Percentiles rank a stretch among this genome's conserved stretches.
Conservation (phyloP, 2,888 invertebrate genomes). For the Amphimallon solstitiale region DNA sequence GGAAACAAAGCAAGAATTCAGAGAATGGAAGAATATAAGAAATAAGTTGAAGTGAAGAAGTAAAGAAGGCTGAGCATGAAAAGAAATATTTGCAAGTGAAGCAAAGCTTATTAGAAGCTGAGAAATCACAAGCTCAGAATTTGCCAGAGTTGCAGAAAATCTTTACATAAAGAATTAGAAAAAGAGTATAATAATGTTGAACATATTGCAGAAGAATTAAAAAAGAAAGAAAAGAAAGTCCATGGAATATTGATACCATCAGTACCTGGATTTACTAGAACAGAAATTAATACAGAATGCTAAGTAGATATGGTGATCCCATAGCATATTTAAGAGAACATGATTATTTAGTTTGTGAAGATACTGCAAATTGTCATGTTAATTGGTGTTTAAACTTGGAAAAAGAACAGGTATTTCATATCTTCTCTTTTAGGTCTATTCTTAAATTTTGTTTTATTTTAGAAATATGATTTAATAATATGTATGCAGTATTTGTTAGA, state of each 20-base stretch:
- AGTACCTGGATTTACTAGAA: constrained; percentile 96
- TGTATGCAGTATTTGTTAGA: constrained; percentile 99
- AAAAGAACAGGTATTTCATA: constrained; percentile 84
- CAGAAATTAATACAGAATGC: constrained; percentile 93
- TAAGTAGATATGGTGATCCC: constrained; percentile 93
- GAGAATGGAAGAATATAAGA: constrained; percentile 82
- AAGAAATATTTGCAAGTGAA: constrained; percentile 73
- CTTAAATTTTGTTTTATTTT: constrained; percentile 54
- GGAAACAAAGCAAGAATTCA: constrained; percentile 99
- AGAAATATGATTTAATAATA: constrained; percentile 94
- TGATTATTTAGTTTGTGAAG: constrained; percentile 89
- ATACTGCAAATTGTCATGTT: constrained; percentile 97
- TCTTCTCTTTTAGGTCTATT: constrained; percentile 5
- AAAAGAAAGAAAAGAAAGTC: constrained; percentile 82
- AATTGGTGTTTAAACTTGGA: constrained; percentile 98
- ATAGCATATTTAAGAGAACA: constrained; percentile 83
- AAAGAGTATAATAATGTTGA: constrained; percentile 74
- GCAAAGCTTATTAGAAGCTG: constrained; percentile 70
- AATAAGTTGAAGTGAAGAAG: constrained; percentile 74
- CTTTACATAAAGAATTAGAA: constrained; percentile 71
- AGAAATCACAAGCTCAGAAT: constrained; percentile 60
- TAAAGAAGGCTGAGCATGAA: constrained; percentile 70
- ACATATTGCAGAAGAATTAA: constrained; percentile 78
- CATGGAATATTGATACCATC: constrained; percentile 99
- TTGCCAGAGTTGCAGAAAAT: constrained; percentile 64